Conservation (phyloP, 2,797 vertebrate genomes). For the Pygocentrus nattereri region DNA sequence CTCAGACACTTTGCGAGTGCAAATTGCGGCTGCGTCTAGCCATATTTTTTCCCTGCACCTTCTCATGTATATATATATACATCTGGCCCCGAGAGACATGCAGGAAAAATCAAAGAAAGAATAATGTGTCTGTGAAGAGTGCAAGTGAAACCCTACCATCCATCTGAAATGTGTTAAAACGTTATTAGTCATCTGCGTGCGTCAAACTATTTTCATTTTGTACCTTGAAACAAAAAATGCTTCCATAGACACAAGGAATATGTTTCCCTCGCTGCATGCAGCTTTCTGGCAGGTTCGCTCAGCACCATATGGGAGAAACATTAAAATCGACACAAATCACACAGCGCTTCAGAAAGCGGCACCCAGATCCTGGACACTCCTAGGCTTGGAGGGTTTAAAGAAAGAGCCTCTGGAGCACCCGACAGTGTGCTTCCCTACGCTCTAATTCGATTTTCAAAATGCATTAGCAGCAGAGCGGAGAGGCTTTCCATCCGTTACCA, state of each 20-base stretch:
- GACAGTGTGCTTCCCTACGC: conserved; percentile 45
- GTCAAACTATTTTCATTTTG: conserved; percentile 40
- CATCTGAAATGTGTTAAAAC: conserved; percentile 21
- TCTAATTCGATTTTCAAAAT: conserved; percentile 62
- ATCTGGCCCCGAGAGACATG: background rate
- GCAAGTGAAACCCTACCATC: conserved; percentile 10
- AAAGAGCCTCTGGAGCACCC: conserved; percentile 43
- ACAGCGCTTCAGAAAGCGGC: conserved; percentile 45
- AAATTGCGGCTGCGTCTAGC: too few relatives aligned
- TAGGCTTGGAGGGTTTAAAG: conserved; percentile 27
- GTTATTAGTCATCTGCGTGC: conserved; percentile 1
- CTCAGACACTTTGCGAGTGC: too few relatives aligned
- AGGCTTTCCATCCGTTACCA: conserved; percentile 45
- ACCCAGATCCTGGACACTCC: conserved; percentile 43
- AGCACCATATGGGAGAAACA: conserved; percentile 61
- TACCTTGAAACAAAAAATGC: background rate
- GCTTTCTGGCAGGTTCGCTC: conserved; percentile 44
- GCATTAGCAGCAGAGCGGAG: conserved; percentile 50
- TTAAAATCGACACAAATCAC: conserved; percentile 60
- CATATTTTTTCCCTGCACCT: too few relatives aligned
- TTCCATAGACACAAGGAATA: conserved; percentile 37
- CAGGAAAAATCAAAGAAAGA: background rate
- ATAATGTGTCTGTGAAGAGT: background rate
- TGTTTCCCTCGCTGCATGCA: conserved; percentile 24
- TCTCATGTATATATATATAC: too few relatives aligned